Conservation (phyloP, 2,888 invertebrate genomes). For the Caenorhabditis doughertyi region DNA sequence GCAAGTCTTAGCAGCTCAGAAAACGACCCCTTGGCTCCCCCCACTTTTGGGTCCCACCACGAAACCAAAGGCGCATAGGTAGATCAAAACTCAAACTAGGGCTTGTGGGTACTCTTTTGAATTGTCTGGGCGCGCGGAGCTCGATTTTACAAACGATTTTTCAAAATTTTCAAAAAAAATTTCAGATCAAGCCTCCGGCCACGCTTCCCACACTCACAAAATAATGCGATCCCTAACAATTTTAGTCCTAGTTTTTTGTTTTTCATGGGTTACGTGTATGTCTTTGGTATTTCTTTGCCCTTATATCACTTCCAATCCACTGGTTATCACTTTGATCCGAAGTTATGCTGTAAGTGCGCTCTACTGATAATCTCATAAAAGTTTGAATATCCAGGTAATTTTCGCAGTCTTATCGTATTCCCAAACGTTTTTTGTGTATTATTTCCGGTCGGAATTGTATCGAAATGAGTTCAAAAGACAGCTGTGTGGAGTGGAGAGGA, state of each 20-base stretch:
- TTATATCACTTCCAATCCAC: conserved; percentile 17
- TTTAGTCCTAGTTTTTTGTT: conserved; percentile 40
- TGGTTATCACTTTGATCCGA: conserved; percentile 19
- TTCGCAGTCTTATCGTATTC: conserved; percentile 37
- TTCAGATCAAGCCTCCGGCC: no score
- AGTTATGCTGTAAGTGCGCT: conserved; percentile 37
- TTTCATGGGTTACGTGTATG: conserved; percentile 53
- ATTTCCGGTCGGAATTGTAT: conserved; percentile 40
- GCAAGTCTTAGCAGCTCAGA: no score
- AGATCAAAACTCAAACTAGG: no score
- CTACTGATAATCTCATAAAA: background rate
- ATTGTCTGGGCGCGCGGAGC: background rate
- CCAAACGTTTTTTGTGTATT: conserved; percentile 49
- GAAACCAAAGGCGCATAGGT: no score
- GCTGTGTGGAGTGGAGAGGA: background rate
- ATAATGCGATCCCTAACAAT: conserved; percentile 40
- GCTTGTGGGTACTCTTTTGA: no score
- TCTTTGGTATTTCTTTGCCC: conserved; percentile 29
- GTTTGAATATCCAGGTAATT: conserved; percentile 25
- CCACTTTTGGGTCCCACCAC: no score
- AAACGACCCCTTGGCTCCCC: no score
- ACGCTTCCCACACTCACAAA: no score
- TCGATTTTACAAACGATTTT: background rate
- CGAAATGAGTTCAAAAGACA: conserved; percentile 36
- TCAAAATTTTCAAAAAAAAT: background rate